Evolutionary conservation across 37 sponge, comb jelly and placozoan species (phyloP), one percentile per base, ranked within the genome.

Genomic region (Ephydatia muelleri): DNA sequence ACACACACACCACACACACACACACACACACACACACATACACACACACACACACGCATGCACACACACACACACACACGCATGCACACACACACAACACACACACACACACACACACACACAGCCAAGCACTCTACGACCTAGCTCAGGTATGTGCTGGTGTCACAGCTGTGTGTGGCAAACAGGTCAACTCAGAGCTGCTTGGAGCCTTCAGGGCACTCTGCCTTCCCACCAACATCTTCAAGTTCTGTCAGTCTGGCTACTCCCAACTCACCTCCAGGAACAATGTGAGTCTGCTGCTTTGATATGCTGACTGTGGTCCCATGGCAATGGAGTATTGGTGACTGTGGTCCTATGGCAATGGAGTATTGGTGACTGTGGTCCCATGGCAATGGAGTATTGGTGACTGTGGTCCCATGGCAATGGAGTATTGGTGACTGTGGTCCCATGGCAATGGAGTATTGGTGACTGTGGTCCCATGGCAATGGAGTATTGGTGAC

Each of bases 161-260:
- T 65, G 88, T 92, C 39, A 80, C 82, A 36, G 86, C 82, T 47
- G 31, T 38, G 29, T 87, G 81, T 38, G 80, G 72, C 30, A 49
- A 76, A 33, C 65, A 67, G 38, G 88, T 91, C 34, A 85, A 78
- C 70, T 33, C 27, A 29, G 92, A 90, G 79, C 66, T 93, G 38
- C 67, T 96, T 83, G 96, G 91, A 36, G 96, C 88, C 12, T 73
- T 96, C 35, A 70, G 88, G 34, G 94, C 96, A 23, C 80, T 96
- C 27, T 91, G 89, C n/a, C 74, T 91, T 21, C 94, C 94, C 32
- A 65, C 36, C 22, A 77, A 65, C 84, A 64, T 75, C 32, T 49
- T 89, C 36, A 90, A 84, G 74, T 75, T 72, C 67, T 87, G 82
- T 49, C 68, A 73, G 11, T 78, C 86, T 70, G 92, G 89, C 27